A percentile compares a stretch with the other conserved stretches of the same genome.
phyloP scores from a whole-genome alignment of 2,797 vertebrate species.

The Lutjanus campechanus region DNA sequence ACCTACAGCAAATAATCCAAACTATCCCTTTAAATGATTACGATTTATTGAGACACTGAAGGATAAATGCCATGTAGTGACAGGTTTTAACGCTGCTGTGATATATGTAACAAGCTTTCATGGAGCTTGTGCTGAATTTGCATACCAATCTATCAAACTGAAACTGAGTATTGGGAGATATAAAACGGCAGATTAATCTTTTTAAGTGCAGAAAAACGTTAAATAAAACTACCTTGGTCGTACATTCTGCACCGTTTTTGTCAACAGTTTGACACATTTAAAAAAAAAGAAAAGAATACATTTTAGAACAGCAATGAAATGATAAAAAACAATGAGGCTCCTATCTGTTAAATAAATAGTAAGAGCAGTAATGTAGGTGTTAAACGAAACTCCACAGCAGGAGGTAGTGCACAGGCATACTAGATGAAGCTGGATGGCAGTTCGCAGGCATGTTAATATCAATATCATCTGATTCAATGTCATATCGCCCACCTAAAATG shows the following conservation, averaged over 20 bases:
- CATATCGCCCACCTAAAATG: constrained; percentile 58
- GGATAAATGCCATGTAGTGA: constrained; percentile 3
- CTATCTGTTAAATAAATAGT: constrained; percentile 27
- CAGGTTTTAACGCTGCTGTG: constrained; percentile 1
- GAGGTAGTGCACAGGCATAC: constrained; percentile 18
- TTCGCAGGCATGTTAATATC: constrained; percentile 47
- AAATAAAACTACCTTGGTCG: background rate
- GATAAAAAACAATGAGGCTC: background rate
- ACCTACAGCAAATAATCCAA: no score
- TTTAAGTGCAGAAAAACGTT: background rate
- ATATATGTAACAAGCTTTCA: background rate
- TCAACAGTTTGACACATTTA: background rate
- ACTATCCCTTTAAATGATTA: background rate
- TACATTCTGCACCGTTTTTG: background rate
- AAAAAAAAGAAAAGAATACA: background rate
- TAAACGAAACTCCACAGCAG: constrained; percentile 29
- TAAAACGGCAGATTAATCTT: background rate
- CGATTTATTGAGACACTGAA: background rate
- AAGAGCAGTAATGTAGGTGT: constrained; percentile 24
- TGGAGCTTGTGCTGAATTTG: background rate
- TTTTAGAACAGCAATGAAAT: background rate
- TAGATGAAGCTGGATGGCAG: constrained; percentile 11
- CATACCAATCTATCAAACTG: background rate
- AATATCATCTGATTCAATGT: constrained; percentile 50
- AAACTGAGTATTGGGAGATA: background rate